Base-by-base conservation (phyloP, 1,140 invertebrate species). In the Thaumatotibia leucotreta region DNA sequence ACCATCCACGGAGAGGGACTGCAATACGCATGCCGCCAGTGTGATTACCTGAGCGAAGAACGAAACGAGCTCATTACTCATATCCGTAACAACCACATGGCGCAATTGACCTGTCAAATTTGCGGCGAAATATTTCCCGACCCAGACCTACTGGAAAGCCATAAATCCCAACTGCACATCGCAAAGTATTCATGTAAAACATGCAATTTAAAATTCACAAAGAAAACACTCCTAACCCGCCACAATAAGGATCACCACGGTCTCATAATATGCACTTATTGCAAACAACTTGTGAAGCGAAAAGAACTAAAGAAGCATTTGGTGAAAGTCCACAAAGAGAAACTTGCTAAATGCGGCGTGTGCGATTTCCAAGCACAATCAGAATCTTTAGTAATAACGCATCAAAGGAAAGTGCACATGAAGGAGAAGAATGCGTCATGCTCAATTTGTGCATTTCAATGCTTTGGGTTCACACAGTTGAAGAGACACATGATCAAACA, bases 341-440 rank as follows among this genome's bases (percentile, higher is more conserved):
- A 8, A 20, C 1, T 68, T 6, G 63, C 63, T 0, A 61, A 33
- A 1, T 68, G 67, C 20, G 67, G 67, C 0, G 32, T 65, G 0
- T 68, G 67, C 20, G 67, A 52, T 17, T 65, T 61, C 20, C 64
- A 61, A 24, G 24, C 22, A 8, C 2, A 1, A 2, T 14, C 31
- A n/a, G 11, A 63, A 17, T 10, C 4, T 6, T 14, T 5, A 1
- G 14, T 68, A 1, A 9, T 52, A 1, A 22, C 4, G 14, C 67
- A 68, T 17, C 63, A 68, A 23, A 65, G 63, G n/a, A 61, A 31
- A 11, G 67, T 68, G 4, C 67, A 68, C 65, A 50, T 68, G 52
- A 68, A 64, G 39, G 67, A 68, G 20, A 61, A 61, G 10, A 68
- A 64, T 35, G 24, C 61, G 17, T 23, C 32, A 2, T 63, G 61